Evolutionary conservation across 2,888 invertebrate genomes (phyloP).

Genomic region (Trisateles emortualis): DNA sequence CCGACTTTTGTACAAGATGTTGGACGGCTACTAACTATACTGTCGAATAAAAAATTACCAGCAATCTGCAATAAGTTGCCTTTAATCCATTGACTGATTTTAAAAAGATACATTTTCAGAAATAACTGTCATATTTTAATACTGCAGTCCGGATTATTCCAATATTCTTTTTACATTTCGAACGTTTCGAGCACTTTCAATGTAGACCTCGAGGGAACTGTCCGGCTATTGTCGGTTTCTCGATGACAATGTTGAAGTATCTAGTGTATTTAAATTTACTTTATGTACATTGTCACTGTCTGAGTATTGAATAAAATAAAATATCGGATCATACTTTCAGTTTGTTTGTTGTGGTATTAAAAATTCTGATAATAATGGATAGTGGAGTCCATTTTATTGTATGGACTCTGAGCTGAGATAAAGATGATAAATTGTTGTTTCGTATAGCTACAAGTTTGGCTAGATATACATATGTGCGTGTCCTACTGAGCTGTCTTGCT

Average conservation of each 20-base stretch:
- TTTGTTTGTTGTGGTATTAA: too few relatives aligned
- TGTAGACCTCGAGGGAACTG: neutral
- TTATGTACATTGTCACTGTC: neutral
- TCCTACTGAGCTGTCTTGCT: too few relatives aligned
- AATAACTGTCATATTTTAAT: neutral
- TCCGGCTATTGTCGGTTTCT: neutral
- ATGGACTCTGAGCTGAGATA: neutral
- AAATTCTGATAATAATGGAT: too few relatives aligned
- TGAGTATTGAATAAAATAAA: neutral
- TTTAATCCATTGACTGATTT: too few relatives aligned
- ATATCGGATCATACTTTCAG: too few relatives aligned
- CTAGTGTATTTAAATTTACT: neutral
- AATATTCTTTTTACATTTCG: neutral
- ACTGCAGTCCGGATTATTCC: neutral
- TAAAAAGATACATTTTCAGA: neutral
- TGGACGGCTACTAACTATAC: too few relatives aligned
- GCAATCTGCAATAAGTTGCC: too few relatives aligned
- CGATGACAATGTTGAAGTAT: constrained; percentile 1
- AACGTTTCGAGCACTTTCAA: neutral
- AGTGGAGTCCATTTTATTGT: neutral
- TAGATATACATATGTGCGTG: too few relatives aligned
- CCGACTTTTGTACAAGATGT: too few relatives aligned
- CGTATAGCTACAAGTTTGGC: neutral
- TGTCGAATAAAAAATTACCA: too few relatives aligned
- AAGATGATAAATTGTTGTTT: constrained; percentile 1